phyloP scores from a whole-genome alignment of 2,888 invertebrate species.

The Machimus rusticus region DNA sequence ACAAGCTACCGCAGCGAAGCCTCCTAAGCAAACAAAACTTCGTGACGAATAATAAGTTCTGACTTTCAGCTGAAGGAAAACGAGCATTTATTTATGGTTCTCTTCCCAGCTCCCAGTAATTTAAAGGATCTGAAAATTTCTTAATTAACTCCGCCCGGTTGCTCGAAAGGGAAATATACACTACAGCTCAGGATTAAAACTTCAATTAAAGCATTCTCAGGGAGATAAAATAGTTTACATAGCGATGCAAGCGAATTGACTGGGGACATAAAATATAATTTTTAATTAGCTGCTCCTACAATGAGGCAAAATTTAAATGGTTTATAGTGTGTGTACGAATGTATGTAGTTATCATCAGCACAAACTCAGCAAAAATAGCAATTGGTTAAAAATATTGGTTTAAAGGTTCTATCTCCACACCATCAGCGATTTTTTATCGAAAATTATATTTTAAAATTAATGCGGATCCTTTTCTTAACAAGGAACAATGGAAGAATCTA shows the following conservation, averaged over 20 bases:
- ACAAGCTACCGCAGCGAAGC: neutral
- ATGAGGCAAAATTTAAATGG: neutral
- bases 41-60: neutral
- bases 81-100: conserved; percentile 8
- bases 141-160: neutral
- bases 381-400: neutral
- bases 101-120: neutral
- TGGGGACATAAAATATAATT: neutral
- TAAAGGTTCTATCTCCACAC: no score
- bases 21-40: conserved; percentile 25
- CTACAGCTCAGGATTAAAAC: neutral
- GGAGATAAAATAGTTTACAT: neutral
- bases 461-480: no score
- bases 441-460: no score
- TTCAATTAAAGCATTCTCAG: neutral
- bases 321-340: neutral
- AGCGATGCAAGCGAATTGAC: neutral
- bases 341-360: neutral
- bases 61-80: neutral
- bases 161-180: neutral
- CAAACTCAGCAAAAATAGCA: neutral
- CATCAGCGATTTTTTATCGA: no score
- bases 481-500: no score
- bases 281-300: neutral
- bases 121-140: neutral